Conservation (phyloP, 2,888 invertebrate species). For the Argynnis bischoffii region DNA sequence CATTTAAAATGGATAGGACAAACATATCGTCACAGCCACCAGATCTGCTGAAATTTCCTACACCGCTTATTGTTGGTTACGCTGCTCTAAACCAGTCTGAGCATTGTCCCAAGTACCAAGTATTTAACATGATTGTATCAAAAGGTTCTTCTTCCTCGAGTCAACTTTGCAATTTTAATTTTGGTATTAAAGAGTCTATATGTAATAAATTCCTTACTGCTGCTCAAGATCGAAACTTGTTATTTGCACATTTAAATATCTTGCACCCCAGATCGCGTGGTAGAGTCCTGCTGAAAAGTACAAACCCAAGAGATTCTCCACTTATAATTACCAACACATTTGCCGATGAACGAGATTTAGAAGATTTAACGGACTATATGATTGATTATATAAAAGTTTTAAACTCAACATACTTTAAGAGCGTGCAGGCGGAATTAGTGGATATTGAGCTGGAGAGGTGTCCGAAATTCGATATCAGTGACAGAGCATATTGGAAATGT, state of each 20-base stretch:
- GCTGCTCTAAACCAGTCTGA: constrained; percentile 45
- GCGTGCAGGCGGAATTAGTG: constrained; percentile 44
- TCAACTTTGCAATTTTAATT: constrained; percentile 62
- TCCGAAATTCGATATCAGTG: constrained; percentile 77
- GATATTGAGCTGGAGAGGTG: constrained; percentile 70
- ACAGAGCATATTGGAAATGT: constrained; percentile 84
- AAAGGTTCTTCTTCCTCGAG: constrained; percentile 23
- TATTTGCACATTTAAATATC: constrained; percentile 38
- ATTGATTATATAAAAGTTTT: constrained; percentile 47
- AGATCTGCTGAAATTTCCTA: constrained; percentile 43
- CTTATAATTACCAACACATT: constrained; percentile 44
- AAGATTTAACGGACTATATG: constrained; percentile 46
- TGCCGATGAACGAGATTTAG: constrained; percentile 46
- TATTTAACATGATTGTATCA: constrained; percentile 36
- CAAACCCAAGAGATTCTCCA: constrained; percentile 46
- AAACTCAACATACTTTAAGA: constrained; percentile 48
- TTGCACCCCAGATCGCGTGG: constrained; percentile 49
- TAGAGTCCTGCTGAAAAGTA: constrained; percentile 45
- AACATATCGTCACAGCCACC: constrained; percentile 61
- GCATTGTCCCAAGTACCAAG: constrained; percentile 47
- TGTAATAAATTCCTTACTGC: constrained; percentile 32
- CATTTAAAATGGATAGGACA: constrained; percentile 41
- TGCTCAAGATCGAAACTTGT: constrained; percentile 38
- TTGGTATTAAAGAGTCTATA: constrained; percentile 61
- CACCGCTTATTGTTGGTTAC: constrained; percentile 41